Evolutionary conservation across 2,888 invertebrate species (phyloP).

Genomic region (Drosophila stalkeri): DNA sequence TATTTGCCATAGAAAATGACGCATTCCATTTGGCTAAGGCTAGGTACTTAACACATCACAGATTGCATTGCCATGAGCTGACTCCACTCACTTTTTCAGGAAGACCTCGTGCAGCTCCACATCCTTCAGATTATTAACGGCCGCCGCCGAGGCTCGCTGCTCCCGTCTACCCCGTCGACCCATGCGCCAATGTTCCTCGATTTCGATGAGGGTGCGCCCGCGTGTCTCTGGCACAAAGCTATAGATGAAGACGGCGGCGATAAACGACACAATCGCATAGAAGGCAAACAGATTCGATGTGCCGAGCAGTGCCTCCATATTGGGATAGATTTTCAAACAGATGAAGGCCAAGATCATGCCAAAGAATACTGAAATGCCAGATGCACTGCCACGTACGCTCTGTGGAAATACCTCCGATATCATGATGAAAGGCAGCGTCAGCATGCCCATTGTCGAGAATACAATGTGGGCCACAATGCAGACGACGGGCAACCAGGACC

Average conservation of each 20-base stretch:
- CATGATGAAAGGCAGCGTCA: conserved; percentile 91
- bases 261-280: conserved; percentile 87
- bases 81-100: conserved; percentile 64
- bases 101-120: conserved; percentile 76
- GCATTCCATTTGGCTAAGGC: conserved; percentile 60
- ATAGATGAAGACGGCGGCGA: conserved; percentile 88
- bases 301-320: conserved; percentile 87
- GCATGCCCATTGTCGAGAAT: conserved; percentile 86
- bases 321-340: conserved; percentile 89
- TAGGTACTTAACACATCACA: conserved; percentile 77
- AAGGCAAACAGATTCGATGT: conserved; percentile 88
- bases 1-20: conserved; percentile 48
- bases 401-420: conserved; percentile 90
- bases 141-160: conserved; percentile 35
- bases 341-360: conserved; percentile 88
- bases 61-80: conserved; percentile 50
- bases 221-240: conserved; percentile 90
- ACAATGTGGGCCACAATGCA: conserved; percentile 84
- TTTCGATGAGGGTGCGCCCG: conserved; percentile 89
- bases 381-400: conserved; percentile 88
- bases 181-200: conserved; percentile 86
- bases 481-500: conserved; percentile 77
- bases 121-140: conserved; percentile 51
- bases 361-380: conserved; percentile 88
- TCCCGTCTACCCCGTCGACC: conserved; percentile 54